Conservation (phyloP, 2,888 invertebrate species). For the Deilephila elpenor region DNA sequence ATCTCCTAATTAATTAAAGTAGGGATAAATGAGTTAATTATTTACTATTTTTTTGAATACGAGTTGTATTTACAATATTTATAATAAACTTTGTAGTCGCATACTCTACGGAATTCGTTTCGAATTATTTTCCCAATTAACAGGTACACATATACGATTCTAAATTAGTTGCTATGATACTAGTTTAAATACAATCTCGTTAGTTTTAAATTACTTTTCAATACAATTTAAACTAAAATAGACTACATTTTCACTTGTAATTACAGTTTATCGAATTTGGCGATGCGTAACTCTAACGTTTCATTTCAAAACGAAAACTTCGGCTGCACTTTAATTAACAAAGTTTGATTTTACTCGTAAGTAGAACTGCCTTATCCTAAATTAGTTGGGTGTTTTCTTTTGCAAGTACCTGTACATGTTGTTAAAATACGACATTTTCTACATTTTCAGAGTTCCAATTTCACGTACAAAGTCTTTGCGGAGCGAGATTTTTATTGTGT, state of each 20-base stretch:
- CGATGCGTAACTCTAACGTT: conserved; percentile 22
- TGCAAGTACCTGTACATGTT: background rate
- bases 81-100: too few species aligned
- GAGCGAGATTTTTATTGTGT: too few species aligned
- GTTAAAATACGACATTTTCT: background rate
- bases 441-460: too few species aligned
- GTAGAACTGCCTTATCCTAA: conserved; percentile 6
- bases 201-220: background rate
- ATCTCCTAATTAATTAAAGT: background rate
- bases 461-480: too few species aligned
- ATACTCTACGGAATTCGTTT: too few species aligned
- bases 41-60: too few species aligned
- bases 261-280: conserved; percentile 7
- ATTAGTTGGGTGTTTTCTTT: conserved; percentile 23
- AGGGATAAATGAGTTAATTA: too few species aligned
- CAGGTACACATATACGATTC: too few species aligned
- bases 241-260: background rate
- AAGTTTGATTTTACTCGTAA: conserved; percentile 24
- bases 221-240: background rate
- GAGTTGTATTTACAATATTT: too few species aligned
- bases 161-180: too few species aligned
- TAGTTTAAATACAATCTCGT: background rate
- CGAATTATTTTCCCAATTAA: too few species aligned
- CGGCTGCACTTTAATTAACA: conserved; percentile 24
- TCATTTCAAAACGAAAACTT: conserved; percentile 22